A percentile compares a stretch with the other conserved stretches of the same genome.
These are phyloP conservation scores for Drosophila borealis DNA, from an alignment of 2,888 invertebrate genomes.

Conservation along the genomic window DNA sequence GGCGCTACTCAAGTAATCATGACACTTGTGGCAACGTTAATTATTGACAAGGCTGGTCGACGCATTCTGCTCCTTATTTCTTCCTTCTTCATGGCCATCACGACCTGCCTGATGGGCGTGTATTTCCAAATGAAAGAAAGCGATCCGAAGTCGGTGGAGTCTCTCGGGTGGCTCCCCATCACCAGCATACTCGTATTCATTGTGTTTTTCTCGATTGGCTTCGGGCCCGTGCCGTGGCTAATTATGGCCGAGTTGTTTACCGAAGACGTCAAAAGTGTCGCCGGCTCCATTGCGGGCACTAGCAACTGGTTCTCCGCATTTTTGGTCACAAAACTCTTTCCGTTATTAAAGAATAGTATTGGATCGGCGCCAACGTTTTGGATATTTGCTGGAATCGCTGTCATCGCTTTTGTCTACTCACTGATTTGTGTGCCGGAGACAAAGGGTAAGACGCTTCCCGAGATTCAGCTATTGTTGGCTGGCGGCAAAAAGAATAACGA, in stretches of 20 bases:
- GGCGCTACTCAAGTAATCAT: conserved; percentile 90
- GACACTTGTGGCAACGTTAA: conserved; percentile 88
- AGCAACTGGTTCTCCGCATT: conserved; percentile 93
- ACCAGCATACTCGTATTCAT: conserved; percentile 90
- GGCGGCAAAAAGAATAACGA: conserved; percentile 40
- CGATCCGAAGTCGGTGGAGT: conserved; percentile 82
- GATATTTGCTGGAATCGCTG: conserved; percentile 89
- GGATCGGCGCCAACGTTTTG: conserved; percentile 90
- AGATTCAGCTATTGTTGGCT: conserved; percentile 71
- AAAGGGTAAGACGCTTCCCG: conserved; percentile 78
- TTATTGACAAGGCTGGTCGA: conserved; percentile 92
- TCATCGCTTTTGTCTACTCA: conserved; percentile 88
- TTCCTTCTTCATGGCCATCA: conserved; percentile 89
- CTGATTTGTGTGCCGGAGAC: conserved; percentile 87
- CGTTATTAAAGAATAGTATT: conserved; percentile 86
- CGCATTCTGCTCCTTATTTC: conserved; percentile 90
- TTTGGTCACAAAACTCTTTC: conserved; percentile 90
- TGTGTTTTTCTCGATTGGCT: conserved; percentile 91
- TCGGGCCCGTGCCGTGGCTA: conserved; percentile 92
- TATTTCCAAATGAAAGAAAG: conserved; percentile 86
- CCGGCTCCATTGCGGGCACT: conserved; percentile 90
- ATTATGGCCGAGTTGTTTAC: conserved; percentile 91
- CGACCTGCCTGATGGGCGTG: conserved; percentile 88
- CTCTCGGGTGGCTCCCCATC: conserved; percentile 90
- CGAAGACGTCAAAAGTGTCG: conserved; percentile 90